Evolutionary conservation across 2,797 vertebrate species (phyloP), one percentile per base, ranked within the genome.

Genomic region (Vipera latastei): DNA sequence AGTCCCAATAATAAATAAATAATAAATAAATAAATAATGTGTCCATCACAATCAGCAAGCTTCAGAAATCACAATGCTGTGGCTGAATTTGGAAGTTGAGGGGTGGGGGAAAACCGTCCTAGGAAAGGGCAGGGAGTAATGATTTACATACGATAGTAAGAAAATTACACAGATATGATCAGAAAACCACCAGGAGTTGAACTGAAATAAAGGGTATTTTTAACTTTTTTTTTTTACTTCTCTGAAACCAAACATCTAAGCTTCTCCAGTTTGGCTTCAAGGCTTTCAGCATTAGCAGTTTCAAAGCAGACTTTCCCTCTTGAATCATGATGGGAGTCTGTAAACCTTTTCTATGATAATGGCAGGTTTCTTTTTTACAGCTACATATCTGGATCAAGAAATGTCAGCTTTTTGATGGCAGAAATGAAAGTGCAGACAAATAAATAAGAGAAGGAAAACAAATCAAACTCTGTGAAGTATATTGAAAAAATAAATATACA

Each of bases 401-500:
- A 65, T 65, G 86, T 86, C 69, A 91, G 69, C 69, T 89, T 91
- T 93, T 89, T 91, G 86, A 89, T 86, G 90, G 65, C 92, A 89
- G 69, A 87, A 91, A 85, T 51, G 51, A 91, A 91, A 85, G 69
- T 57, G 73, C 22, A 26, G 86, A 85, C 3, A 90, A 73, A 89
- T 59, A 89, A 63, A 78, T 91, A 57, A 55, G 4, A 78, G 63
- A 56, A 63, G 48, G 86, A 38, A 91, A 93, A 93, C 85, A 91
- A 91, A 91, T 32, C 51, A 85, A 83, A 89, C 69, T 85, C 92
- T 88, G 69, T 38, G 56, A 89, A 87, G 25, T 69, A 91, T 89
- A 85, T 93, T 44, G 53, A 91, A 65, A 65, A 91, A 59, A 91
- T 85, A 93, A 89, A 93, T 91, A 91, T 88, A 91, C 89, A 93